phyloP scores from a whole-genome alignment of 2,113 vertebrate species.

The Gymnocephalus cernua region DNA sequence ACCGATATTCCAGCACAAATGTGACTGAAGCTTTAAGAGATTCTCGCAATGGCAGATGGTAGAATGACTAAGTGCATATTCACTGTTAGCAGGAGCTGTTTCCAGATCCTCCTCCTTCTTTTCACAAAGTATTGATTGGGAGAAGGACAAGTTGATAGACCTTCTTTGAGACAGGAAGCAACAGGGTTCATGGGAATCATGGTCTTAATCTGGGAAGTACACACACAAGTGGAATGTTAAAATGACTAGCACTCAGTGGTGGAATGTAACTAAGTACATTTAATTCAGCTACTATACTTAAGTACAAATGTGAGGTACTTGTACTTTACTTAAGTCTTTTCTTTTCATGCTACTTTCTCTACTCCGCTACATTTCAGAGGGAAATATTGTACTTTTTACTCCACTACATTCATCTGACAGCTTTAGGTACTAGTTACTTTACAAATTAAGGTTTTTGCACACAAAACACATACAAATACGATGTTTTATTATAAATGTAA shows the following conservation, averaged over 20 bases:
- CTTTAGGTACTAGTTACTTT: too few species aligned
- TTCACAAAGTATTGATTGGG: neutral
- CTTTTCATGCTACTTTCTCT: too few species aligned
- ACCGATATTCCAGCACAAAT: constrained; percentile 19
- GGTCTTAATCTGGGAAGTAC: neutral
- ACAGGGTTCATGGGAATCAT: constrained; percentile 1
- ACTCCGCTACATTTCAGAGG: too few species aligned
- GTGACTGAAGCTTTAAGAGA: constrained; percentile 1
- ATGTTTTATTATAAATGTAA: too few species aligned
- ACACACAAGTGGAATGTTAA: neutral
- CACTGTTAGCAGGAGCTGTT: neutral
- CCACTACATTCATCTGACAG: too few species aligned
- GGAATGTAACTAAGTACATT: too few species aligned
- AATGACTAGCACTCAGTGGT: neutral
- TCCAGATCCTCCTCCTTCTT: neutral
- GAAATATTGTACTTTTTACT: too few species aligned
- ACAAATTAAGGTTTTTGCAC: too few species aligned
- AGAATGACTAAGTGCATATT: neutral
- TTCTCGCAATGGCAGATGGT: neutral
- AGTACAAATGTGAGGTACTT: too few species aligned
- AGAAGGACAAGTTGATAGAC: neutral
- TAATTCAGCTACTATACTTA: too few species aligned
- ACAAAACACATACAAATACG: too few species aligned
- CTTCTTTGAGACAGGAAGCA: neutral
- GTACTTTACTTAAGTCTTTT: too few species aligned